phyloP scores from a whole-genome alignment of 1,140 invertebrate species.

The Drosophila punjabiensis region DNA sequence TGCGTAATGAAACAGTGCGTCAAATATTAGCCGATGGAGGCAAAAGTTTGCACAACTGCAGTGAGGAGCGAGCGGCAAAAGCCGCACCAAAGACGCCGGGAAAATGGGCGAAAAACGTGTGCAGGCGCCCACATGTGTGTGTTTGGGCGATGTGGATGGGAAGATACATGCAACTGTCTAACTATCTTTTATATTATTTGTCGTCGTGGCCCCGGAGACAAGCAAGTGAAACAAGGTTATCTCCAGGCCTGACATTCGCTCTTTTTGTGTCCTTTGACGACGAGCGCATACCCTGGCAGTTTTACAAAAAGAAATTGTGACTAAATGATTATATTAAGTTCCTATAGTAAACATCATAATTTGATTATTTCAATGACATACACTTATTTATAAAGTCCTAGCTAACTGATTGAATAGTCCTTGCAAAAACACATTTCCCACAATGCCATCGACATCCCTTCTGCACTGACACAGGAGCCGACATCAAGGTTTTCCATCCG shows the following conservation, averaged over 20 bases:
- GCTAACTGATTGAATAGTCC: conserved; percentile 1
- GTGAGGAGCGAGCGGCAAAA: neutral
- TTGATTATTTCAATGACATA: neutral
- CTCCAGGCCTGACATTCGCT: conserved; percentile 1
- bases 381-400: neutral
- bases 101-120: conserved; percentile 11
- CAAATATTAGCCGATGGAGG: conserved; percentile 43
- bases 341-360: neutral
- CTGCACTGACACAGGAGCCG: neutral
- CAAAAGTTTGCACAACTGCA: conserved; percentile 37
- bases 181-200: conserved; percentile 26
- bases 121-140: conserved; percentile 21
- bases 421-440: conserved; percentile 24
- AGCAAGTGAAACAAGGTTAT: conserved; percentile 15
- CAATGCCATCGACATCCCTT: neutral
- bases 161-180: conserved; percentile 10
- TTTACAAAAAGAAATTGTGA: neutral
- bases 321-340: neutral
- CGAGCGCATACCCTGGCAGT: neutral
- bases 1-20: conserved; percentile 50
- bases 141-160: neutral
- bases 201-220: conserved; percentile 13
- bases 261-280: conserved; percentile 15
- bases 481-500: conserved; percentile 1
- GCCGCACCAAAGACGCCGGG: conserved; percentile 26